These are phyloP conservation scores for Phycodurus eques DNA, from an alignment of 2,113 vertebrate species.

Conservation along the genomic window DNA sequence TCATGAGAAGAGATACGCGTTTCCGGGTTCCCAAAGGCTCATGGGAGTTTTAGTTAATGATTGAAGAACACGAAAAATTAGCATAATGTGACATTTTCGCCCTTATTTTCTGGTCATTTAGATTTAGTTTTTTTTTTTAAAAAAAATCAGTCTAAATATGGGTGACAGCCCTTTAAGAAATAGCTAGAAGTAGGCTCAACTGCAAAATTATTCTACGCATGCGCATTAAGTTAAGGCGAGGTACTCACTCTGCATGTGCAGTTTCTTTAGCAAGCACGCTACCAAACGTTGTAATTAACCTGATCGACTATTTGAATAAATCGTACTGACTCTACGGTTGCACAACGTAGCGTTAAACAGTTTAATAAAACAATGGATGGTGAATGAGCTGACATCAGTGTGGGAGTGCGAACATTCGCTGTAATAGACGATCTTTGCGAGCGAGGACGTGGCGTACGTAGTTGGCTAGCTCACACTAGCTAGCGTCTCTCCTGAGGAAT, in stretches of 20 bases:
- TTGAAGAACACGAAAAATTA: background rate
- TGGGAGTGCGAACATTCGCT: background rate
- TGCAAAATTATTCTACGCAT: background rate
- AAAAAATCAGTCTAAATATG: background rate
- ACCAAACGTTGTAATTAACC: no score
- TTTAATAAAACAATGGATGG: no score
- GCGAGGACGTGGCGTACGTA: slow-evolving; percentile 40
- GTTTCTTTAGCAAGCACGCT: background rate
- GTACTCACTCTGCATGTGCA: background rate
- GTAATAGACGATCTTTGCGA: slow-evolving; percentile 40
- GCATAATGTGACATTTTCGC: background rate
- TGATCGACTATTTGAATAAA: no score
- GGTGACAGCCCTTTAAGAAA: background rate
- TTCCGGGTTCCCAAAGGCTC: background rate
- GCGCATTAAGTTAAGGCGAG: background rate
- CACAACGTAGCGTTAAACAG: background rate
- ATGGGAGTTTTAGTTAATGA: slow-evolving; percentile 60
- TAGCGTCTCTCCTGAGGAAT: slow-evolving; percentile 5
- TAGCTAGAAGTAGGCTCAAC: background rate
- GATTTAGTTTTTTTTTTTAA: no score
- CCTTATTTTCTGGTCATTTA: background rate
- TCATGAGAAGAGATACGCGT: background rate
- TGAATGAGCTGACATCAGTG: background rate
- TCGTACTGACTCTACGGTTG: background rate
- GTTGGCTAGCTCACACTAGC: slow-evolving; percentile 7